Evolutionary conservation across 1,140 invertebrate genomes (phyloP).

Genomic region (Nasonia giraulti): DNA sequence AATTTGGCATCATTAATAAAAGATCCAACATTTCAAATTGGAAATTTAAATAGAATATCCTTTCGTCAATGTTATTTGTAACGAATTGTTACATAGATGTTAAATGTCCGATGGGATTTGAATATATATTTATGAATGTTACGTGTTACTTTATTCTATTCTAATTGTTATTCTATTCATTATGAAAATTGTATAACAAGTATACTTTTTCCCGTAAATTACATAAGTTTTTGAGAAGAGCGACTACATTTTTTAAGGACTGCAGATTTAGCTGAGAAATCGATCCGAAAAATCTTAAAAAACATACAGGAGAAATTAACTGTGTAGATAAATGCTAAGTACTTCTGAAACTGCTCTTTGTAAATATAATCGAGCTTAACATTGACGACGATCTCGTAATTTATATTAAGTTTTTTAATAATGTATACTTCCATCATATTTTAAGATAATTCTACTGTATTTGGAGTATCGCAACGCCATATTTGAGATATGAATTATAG

Average conservation of each 20-base stretch:
- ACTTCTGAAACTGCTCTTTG: slow-evolving; percentile 23
- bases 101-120: slow-evolving; percentile 7
- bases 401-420: slow-evolving; percentile 17
- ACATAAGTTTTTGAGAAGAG: background rate
- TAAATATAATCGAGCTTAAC: slow-evolving; percentile 43
- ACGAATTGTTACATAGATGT: slow-evolving; percentile 31
- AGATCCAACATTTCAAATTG: background rate
- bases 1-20: background rate
- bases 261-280: background rate
- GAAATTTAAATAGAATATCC: background rate
- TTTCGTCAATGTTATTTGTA: slow-evolving; percentile 27
- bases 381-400: slow-evolving; percentile 26
- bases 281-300: background rate
- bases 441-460: background rate
- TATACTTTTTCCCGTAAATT: background rate
- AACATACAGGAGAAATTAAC: background rate
- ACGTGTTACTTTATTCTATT: slow-evolving; percentile 4
- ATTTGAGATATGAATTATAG: background rate
- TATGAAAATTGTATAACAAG: background rate
- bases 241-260: background rate
- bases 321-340: slow-evolving; percentile 13
- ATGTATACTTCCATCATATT: background rate
- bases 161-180: background rate
- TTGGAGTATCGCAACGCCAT: background rate
- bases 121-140: slow-evolving; percentile 31